phyloP scores from a whole-genome alignment of 2,113 vertebrate species.

The Grammomys surdaster region DNA sequence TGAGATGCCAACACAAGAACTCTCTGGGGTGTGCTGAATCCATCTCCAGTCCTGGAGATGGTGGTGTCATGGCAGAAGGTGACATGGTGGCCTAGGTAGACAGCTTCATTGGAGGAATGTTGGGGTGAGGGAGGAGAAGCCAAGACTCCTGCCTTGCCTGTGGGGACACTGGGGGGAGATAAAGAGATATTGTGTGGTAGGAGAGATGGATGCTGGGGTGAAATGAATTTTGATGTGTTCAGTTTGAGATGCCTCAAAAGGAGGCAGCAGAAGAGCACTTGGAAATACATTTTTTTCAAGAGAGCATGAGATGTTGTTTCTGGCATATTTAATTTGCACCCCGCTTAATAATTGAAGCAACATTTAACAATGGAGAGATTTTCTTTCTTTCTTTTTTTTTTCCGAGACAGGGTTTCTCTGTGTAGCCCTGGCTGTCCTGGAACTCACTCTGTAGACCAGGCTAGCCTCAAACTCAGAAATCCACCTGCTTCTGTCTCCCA shows the following conservation, averaged over 20 bases:
- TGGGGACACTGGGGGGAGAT: rapidly evolving
- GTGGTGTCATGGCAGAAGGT: not conserved
- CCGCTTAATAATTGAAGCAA: not conserved
- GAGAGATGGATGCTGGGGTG: not conserved
- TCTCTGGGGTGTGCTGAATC: not conserved
- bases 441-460: no score
- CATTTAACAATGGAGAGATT: not conserved
- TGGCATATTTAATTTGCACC: not conserved
- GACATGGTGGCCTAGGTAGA: rapidly evolving
- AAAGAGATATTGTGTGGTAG: not conserved
- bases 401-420: no score
- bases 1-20: no score
- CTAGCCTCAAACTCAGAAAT: no score
- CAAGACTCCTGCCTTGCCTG: not conserved
- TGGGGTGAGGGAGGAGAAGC: not conserved
- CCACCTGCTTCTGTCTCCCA: no score
- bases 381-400: not conserved
- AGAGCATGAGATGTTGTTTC: not conserved
- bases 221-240: not conserved
- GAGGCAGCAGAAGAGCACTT: not conserved
- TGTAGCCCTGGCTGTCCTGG: no score
- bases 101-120: not conserved
- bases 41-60: not conserved
- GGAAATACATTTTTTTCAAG: not conserved
- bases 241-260: not conserved